Percentiles rank a stretch among this genome's conserved stretches.
Conservation (phyloP, 2,113 vertebrate species). For the Nyctereutes procyonoides region DNA sequence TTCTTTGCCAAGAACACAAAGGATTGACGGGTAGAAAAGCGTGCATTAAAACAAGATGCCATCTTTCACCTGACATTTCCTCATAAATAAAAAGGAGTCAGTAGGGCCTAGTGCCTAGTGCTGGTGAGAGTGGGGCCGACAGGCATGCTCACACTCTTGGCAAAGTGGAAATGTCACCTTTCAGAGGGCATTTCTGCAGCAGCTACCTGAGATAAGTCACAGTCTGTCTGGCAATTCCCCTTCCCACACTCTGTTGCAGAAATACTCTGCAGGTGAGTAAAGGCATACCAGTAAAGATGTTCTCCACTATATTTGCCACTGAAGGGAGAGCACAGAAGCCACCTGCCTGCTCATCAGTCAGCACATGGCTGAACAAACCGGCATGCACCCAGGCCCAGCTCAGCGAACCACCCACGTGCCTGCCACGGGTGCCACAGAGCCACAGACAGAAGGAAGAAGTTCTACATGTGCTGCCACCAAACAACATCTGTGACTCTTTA, state of each 20-base stretch:
- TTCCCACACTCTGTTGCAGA: background rate
- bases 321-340: background rate
- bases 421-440: background rate
- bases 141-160: background rate
- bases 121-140: background rate
- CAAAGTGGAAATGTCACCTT: background rate
- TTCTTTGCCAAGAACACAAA: background rate
- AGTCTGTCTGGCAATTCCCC: background rate
- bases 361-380: accelerated
- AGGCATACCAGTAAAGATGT: background rate
- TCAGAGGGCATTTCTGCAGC: background rate
- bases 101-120: background rate
- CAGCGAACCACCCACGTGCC: accelerated
- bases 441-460: background rate
- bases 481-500: background rate
- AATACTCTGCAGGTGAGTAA: background rate
- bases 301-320: background rate
- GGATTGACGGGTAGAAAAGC: background rate
- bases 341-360: accelerated
- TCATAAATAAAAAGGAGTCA: background rate
- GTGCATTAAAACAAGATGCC: background rate
- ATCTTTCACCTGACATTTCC: background rate
- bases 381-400: accelerated
- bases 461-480: background rate
- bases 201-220: background rate